A percentile compares a stretch with the other conserved stretches of the same genome.
These are phyloP conservation scores for Drosophila trapezifrons DNA, from an alignment of 1,140 invertebrate genomes.

Conservation along the genomic window DNA sequence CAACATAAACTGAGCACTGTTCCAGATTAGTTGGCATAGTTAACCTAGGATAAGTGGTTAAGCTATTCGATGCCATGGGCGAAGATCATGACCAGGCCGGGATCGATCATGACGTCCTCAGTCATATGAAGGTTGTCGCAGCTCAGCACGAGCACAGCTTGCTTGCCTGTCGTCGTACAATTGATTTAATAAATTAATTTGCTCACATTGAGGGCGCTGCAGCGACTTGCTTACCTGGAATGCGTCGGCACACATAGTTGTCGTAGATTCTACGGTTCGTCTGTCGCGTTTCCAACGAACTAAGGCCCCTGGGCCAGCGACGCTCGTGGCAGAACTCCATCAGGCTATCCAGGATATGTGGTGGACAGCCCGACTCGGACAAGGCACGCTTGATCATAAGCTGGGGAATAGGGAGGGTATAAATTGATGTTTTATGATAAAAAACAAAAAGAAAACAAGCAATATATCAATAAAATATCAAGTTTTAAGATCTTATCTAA, in stretches of 20 bases:
- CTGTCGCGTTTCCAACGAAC: slow-evolving; percentile 95
- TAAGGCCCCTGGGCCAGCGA: slow-evolving; percentile 96
- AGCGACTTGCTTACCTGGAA: slow-evolving; percentile 87
- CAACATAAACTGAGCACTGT: slow-evolving; percentile 77
- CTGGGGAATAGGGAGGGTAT: slow-evolving; percentile 85
- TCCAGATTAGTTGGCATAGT: slow-evolving; percentile 45
- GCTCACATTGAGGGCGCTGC: not conserved
- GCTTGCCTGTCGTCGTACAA: slow-evolving; percentile 86
- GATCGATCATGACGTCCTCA: slow-evolving; percentile 97
- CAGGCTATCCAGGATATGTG: slow-evolving; percentile 95
- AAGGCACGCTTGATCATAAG: slow-evolving; percentile 95
- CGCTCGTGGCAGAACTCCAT: slow-evolving; percentile 99
- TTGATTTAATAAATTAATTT: not conserved
- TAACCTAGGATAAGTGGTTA: slow-evolving; percentile 51
- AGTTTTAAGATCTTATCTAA: not conserved
- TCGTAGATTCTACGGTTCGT: slow-evolving; percentile 95
- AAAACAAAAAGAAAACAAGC: too few relatives aligned
- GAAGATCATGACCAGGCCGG: slow-evolving; percentile 99
- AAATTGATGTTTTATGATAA: not conserved
- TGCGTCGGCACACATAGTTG: slow-evolving; percentile 96
- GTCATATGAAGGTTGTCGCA: slow-evolving; percentile 98
- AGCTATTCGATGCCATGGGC: slow-evolving; percentile 95
- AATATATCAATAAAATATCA: not conserved
- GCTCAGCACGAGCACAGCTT: slow-evolving; percentile 96
- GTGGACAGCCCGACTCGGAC: slow-evolving; percentile 95